Conservation (phyloP, 2,113 vertebrate genomes). For the Datnioides undecimradiatus region DNA sequence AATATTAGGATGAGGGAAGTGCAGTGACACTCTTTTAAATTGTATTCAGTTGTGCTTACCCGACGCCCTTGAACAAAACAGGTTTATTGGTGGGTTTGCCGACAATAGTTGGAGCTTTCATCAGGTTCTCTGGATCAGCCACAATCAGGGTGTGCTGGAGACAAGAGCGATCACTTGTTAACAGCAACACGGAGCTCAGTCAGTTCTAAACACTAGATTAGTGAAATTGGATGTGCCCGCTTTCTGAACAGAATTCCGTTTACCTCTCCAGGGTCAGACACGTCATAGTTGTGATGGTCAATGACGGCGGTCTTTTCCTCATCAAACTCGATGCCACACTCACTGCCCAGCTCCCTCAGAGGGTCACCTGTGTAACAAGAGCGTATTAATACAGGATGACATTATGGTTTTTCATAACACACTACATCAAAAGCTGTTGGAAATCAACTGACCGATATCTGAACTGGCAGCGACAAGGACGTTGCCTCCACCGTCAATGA, state of each 20-base stretch:
- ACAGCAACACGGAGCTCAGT: not conserved
- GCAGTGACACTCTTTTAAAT: not conserved
- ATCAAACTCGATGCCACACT: constrained; percentile 99
- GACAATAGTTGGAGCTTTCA: constrained; percentile 96
- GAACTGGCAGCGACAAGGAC: constrained; percentile 95
- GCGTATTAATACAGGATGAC: not conserved
- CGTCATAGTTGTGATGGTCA: constrained; percentile 96
- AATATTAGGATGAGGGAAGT: not conserved
- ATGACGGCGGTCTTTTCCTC: constrained; percentile 97
- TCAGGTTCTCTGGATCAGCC: constrained; percentile 92
- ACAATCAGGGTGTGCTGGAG: constrained; percentile 94
- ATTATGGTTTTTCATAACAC: not conserved
- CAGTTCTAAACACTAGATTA: not conserved
- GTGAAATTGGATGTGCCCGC: not conserved
- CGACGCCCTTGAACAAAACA: constrained; percentile 95
- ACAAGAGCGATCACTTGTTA: constrained; percentile 12
- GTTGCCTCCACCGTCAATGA: constrained; percentile 96
- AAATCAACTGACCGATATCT: constrained; percentile 89
- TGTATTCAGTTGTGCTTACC: constrained; percentile 82
- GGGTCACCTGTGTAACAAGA: constrained; percentile 89
- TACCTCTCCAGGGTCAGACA: constrained; percentile 96
- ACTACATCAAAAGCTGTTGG: not conserved
- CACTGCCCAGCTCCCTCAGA: constrained; percentile 95
- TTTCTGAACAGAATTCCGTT: constrained; percentile 8
- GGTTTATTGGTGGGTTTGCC: constrained; percentile 90